Base-by-base conservation (phyloP, 2,113 vertebrate species). In the Agapornis roseicollis region DNA sequence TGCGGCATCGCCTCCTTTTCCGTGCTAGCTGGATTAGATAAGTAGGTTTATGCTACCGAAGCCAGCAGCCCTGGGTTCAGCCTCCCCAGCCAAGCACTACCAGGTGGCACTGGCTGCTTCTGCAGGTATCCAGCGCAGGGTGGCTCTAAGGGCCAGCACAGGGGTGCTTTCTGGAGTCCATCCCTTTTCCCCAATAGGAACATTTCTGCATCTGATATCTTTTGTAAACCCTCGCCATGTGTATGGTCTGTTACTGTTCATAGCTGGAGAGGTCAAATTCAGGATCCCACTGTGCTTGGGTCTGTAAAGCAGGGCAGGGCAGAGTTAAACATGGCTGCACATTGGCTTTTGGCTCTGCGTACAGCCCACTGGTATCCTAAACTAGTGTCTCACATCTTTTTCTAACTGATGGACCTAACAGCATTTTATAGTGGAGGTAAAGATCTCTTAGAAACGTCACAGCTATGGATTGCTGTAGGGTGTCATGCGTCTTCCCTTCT, bases 201-300 rank as follows among this genome's bases (percentile, higher is more conserved):
- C 80, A 52, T 13, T n/a, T 77, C 56, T 56, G 56, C 33, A 72
- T 71, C 73, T 76, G 6, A 15, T 60, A 13, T 28, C n/a, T 68
- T 46, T 23, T 19, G 37, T 33, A 76, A 52, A 4, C 19, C n/a
- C 56, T 82, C 5, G 0, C 27, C 25, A 0, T 11, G 13, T 65
- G 61, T 5, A 1, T 35, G 47, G 6, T 61, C 63, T 53, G n/a
- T 53, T 64, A 18, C 8, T 20, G 1, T 70, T 87, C 46, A 17
- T 37, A 52, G 35, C 28, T 71, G 10, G 33, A 56, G 33, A 25
- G 20, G 46, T 47, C n/a, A 79, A 47, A 65, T n/a, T 63, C 49
- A 74, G 50, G 52, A 85, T 15, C 77, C 29, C 18, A 4, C 33
- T 8, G 2, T 60, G 5, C 33, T 46, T 44, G 50, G 44, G 35